A percentile compares a stretch with the other conserved stretches of the same genome.
These are phyloP conservation scores for Muricea muricata DNA, from an alignment of 92 coral and sea anemone species.

Conservation along the genomic window DNA sequence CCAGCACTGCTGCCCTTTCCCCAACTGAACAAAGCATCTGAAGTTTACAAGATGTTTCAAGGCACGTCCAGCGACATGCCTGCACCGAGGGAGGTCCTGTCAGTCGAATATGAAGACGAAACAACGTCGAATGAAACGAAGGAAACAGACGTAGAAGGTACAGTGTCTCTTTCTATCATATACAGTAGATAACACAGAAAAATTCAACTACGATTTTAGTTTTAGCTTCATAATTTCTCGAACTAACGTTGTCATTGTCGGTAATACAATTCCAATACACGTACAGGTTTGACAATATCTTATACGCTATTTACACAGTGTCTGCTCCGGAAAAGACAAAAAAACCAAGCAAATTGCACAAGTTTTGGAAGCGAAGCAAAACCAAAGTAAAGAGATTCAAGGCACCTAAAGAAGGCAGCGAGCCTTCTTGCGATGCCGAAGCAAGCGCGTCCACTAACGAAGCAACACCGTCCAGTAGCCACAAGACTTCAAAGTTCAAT, in stretches of 20 bases:
- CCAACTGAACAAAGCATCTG: background rate
- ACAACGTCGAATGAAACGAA: background rate
- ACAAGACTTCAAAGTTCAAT: background rate
- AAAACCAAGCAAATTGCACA: background rate
- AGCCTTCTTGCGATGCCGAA: no score
- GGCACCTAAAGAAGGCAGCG: background rate
- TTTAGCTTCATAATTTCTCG: no score
- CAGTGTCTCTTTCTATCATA: background rate
- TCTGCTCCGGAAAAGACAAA: background rate
- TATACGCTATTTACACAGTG: background rate
- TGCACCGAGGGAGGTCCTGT: background rate
- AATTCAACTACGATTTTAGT: no score
- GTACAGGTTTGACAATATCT: background rate
- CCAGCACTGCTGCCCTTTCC: background rate
- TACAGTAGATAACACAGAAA: no score
- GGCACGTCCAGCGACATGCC: no score
- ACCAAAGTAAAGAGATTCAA: background rate
- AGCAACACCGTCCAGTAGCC: background rate
- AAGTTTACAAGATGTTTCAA: background rate
- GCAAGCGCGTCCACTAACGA: background rate
- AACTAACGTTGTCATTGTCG: no score
- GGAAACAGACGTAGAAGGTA: background rate
- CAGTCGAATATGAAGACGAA: background rate
- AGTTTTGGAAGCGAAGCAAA: background rate
- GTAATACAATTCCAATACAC: no score